Evolutionary conservation across 2,113 vertebrate genomes (phyloP).

Genomic region (Delphinus delphis): DNA sequence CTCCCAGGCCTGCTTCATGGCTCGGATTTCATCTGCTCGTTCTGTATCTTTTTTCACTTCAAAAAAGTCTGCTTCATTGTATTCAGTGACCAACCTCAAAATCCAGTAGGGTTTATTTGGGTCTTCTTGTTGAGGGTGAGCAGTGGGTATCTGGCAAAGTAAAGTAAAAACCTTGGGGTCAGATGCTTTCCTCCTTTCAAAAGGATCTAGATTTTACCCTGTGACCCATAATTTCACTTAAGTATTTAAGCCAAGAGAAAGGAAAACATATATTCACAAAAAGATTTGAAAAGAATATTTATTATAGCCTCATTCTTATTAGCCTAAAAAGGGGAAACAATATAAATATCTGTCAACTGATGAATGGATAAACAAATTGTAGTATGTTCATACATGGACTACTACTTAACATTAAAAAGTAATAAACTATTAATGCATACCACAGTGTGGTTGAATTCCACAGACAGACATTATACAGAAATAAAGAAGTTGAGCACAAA

Average conservation of each 20-base stretch:
- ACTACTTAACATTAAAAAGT: not conserved
- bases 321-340: not conserved
- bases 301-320: not conserved
- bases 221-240: not conserved
- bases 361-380: not conserved
- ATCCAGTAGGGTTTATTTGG: conserved; percentile 86
- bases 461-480: not conserved
- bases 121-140: conserved; percentile 79
- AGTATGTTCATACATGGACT: not conserved
- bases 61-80: conserved; percentile 81
- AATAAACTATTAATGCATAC: not conserved
- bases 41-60: conserved; percentile 90
- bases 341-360: not conserved
- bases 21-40: conserved; percentile 88
- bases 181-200: not conserved
- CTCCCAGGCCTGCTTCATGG: conserved; percentile 93
- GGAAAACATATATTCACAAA: not conserved
- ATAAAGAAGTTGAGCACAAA: not conserved
- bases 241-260: not conserved
- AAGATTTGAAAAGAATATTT: not conserved
- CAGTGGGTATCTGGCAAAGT: not conserved
- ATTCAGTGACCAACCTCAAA: conserved; percentile 88
- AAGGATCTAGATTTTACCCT: not conserved
- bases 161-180: not conserved
- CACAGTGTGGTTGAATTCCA: not conserved